Evolutionary conservation across 1,140 invertebrate species (phyloP).

Genomic region (Pectinophora gossypiella): DNA sequence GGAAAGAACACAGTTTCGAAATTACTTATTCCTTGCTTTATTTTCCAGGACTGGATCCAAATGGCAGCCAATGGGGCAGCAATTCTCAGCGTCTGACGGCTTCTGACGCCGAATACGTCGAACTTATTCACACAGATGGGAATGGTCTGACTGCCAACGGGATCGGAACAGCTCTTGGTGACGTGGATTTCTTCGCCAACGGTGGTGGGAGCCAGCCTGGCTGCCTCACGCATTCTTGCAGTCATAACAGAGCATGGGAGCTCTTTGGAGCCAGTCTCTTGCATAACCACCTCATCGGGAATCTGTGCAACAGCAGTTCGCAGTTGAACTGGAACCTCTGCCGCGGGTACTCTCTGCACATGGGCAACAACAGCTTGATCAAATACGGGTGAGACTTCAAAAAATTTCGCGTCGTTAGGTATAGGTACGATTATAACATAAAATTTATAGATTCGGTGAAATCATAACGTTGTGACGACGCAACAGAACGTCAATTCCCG

Average conservation of each 20-base stretch:
- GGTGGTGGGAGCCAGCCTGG: conserved; percentile 84
- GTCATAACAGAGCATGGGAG: neutral
- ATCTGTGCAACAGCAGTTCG: neutral
- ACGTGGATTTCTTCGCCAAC: conserved; percentile 86
- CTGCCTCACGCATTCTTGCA: conserved; percentile 52
- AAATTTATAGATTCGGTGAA: no score
- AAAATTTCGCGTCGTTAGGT: no score
- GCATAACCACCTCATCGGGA: neutral
- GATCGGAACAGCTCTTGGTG: conserved; percentile 39
- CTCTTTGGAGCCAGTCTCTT: neutral
- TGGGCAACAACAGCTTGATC: neutral
- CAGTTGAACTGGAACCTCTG: neutral
- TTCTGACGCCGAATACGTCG: conserved; percentile 43
- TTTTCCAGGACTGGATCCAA: conserved; percentile 45
- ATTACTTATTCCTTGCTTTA: no score
- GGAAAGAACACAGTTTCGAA: no score
- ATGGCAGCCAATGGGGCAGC: conserved; percentile 26
- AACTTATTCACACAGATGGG: conserved; percentile 54
- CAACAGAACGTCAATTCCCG: no score
- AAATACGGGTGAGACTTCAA: neutral
- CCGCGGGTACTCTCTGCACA: neutral
- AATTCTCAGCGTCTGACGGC: conserved; percentile 21
- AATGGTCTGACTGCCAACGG: conserved; percentile 29
- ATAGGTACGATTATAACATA: no score
- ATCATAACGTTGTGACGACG: no score